Percentiles rank a stretch among this genome's conserved stretches.
phyloP scores from a whole-genome alignment of 2,113 vertebrate genomes.

The Cercopithecus mona region DNA sequence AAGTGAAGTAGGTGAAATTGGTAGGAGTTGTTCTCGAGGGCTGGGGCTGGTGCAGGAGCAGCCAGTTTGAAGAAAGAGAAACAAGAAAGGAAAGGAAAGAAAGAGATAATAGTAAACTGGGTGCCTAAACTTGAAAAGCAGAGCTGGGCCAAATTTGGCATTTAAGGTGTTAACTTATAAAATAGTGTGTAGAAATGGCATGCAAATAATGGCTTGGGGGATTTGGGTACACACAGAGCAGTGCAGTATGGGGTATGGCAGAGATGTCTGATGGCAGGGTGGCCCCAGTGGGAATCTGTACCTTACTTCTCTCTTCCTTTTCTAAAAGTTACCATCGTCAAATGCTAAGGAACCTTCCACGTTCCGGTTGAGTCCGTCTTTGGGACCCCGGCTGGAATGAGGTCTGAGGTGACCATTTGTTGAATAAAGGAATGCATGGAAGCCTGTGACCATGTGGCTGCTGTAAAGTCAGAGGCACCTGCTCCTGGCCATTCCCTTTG shows the following conservation, averaged over 20 bases:
- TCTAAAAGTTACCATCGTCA: not conserved
- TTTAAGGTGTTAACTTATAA: not conserved
- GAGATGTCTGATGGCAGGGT: not conserved
- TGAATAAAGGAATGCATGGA: not conserved
- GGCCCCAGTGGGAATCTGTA: not conserved
- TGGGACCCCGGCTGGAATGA: not conserved
- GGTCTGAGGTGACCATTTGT: not conserved
- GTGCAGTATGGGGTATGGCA: too few species aligned
- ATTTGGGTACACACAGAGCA: not conserved
- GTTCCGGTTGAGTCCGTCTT: not conserved
- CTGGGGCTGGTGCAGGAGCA: not conserved
- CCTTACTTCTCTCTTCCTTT: not conserved
- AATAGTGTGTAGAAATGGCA: not conserved
- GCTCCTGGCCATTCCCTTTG: not conserved
- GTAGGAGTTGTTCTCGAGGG: fast-evolving
- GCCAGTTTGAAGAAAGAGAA: not conserved
- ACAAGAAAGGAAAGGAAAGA: not conserved
- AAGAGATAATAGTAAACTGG: not conserved
- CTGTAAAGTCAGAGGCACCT: not conserved
- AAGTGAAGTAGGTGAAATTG: not conserved
- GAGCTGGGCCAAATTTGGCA: not conserved
- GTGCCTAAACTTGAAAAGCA: not conserved
- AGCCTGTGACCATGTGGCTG: not conserved
- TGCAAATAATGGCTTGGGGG: not conserved
- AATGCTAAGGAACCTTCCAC: not conserved